Base-by-base conservation (phyloP, 1,140 invertebrate genomes). In the Leptinotarsa defecta region DNA sequence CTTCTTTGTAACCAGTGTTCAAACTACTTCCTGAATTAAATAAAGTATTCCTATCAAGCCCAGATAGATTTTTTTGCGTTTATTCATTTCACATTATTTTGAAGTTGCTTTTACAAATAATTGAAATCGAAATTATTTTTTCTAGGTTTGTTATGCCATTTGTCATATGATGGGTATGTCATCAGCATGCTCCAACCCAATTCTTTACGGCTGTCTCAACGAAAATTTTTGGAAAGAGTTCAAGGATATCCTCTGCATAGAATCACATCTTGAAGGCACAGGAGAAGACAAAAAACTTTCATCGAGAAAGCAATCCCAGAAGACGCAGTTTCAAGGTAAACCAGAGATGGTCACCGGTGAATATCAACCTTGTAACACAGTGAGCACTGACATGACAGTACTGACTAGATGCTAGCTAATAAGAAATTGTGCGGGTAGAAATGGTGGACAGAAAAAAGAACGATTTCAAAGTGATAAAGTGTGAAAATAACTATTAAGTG, bases 191-290 rank as follows among this genome's bases (percentile, higher is more conserved):
- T 93, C 94, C 22, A 96, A 96, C 86, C 95, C 95, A 0, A 92
- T 99, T 79, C 89, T 99, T 5, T 99, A 99, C 87, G 97, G 97
- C 64, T 99, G 97, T 96, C 92, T 99, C 86, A 99, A 99, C 87
- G 97, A 99, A 76, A 98, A 98, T 86, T 99, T 99, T 86, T 91
- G 95, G 78, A 98, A 99, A 87, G 96, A 99, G 86, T 99, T 99
- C 85, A 94, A 95, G 84, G 92, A 95, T 87, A 92, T 95, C 83
- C 81, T 92, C 69, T 94, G 87, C 85, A 94, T 85, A 90, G 93
- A 79, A 65, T 71, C 70, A 13, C 19, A 75, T 13, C 22, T 68
- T 3, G 72, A 74, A 67, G 74, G 72, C 5, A 68, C 43, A n/a
- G 74, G 62, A 15, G 49, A 73, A 15, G 68, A 72, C 15, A 76